Evolutionary conservation across 2,888 invertebrate genomes (phyloP), one percentile per base, ranked within the genome.

Genomic region (Rhimphoctona megacephalus): DNA sequence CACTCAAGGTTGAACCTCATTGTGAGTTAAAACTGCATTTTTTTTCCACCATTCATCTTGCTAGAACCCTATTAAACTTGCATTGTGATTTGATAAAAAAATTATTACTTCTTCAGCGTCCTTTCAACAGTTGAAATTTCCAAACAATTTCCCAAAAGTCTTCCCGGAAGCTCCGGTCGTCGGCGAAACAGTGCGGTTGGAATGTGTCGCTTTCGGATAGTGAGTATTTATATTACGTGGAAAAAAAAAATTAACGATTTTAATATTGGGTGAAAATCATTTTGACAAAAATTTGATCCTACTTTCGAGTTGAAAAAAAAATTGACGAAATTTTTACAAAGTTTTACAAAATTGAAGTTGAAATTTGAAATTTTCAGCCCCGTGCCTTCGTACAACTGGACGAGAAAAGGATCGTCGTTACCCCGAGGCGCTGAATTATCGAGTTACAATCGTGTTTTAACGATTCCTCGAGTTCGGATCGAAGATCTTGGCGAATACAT

Each of bases 131-230:
- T 95, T 99, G 61, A 97, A 98, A 92, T 99, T 99, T 92, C 97
- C 99, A 0, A 98, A 98, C 93, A 98, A 98, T 91, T 99, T 99
- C 91, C 99, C 99, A 0, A 99, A 98, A 95, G 97, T 98, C 0
- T 99, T 98, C 92, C 99, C 99, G 0, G 98, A 98, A 93, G 98
- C 98, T 33, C 98, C 99, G 0, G 95, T 97, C 86, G 98, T 98
- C 30, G 99, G 98, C 0, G 97, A 98, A 92, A 97, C 98, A 94
- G 98, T 99, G 22, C 95, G 98, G 85, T 94, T 99, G 77, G 99
- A 99, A 95, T 99, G 99, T 95, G 96, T 99, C 89, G 98, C 98
- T 3, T 99, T 98, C 95, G 99, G 99, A 94, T 99, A 99, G 96
- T 97, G 94, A 96, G 96, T 90, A 86, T 76, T 81, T 22, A 78